These are phyloP conservation scores for Phalera bucephala DNA, from an alignment of 2,888 invertebrate species.

Conservation along the genomic window DNA sequence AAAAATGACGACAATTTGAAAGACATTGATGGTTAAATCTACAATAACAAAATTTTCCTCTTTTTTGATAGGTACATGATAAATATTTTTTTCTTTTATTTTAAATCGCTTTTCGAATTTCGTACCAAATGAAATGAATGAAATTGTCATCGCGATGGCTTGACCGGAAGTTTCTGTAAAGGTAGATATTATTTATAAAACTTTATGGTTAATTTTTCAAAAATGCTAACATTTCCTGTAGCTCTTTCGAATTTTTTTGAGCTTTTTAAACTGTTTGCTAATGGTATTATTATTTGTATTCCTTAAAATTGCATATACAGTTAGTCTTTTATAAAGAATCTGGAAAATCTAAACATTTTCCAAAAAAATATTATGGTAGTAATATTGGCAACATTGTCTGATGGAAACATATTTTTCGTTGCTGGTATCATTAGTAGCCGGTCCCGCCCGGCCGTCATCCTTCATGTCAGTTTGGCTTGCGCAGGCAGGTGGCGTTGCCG, in stretches of 20 bases:
- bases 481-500: constrained; percentile 61
- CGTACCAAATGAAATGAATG: constrained; percentile 51
- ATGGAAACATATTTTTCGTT: constrained; percentile 14
- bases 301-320: no score
- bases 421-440: constrained; percentile 26
- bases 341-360: no score
- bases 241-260: no score
- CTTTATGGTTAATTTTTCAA: constrained; percentile 33
- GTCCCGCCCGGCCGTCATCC: constrained; percentile 38
- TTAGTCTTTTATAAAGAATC: no score
- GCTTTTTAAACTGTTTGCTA: no score
- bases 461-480: constrained; percentile 58
- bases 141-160: constrained; percentile 74
- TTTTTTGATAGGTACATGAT: constrained; percentile 77
- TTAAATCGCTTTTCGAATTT: constrained; percentile 77
- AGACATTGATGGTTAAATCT: constrained; percentile 78
- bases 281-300: no score
- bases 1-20: constrained; percentile 79
- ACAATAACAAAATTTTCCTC: constrained; percentile 78
- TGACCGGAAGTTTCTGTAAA: constrained; percentile 28
- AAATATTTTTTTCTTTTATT: constrained; percentile 70
- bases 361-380: background rate
- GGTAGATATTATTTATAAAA: constrained; percentile 26
- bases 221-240: background rate
- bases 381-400: constrained; percentile 34